Base-by-base conservation (phyloP, 2,888 invertebrate species). In the Drosophila phalerata region DNA sequence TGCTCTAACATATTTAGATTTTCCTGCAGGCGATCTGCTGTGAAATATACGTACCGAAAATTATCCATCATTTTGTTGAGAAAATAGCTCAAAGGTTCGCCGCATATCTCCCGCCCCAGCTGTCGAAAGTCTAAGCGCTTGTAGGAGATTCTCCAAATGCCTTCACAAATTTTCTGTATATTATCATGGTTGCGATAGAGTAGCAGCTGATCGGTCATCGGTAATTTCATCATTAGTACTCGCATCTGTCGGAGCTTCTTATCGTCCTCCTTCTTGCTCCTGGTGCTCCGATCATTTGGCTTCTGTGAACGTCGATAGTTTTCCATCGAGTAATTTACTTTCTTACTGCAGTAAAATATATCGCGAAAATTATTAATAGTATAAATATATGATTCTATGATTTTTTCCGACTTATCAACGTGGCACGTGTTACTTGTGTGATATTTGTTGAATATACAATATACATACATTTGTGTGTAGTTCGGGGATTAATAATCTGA, bases 41-140 rank as follows among this genome's bases (percentile, higher is more conserved):
- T 63, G 8, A 80, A 80, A 9, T 56, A 53, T 0, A 80, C 73
- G 32, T 52, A 61, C 3, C 13, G 34, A 43, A 67, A 70, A 5
- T 68, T n/a, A 3, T 75, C 42, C 45, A 38, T 45, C 77, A 79
- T 77, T 5, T 49, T 58, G 22, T n/a, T 49, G 0, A 79, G 34
- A 19, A 79, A 79, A 10, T 57, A 65, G 15, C 2, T 25, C 8
- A 75, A 13, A 0, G 15, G 3, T 0, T 75, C 69, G 45, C 49
- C 64, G 13, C 10, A 25, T 19, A 77, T 37, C 8, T 66, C 47
- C 37, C 57, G 51, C 10, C 62, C 48, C 6, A 79, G 19, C 17
- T 43, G 42, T 5, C 67, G 72, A 42, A 79, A 77, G 17, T 80
- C 80, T 17, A 79, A 15, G 30, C 68, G 58, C 15, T 57, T 69